phyloP scores from a whole-genome alignment of 2,888 invertebrate species.

The Sceliomorpha sp. region DNA sequence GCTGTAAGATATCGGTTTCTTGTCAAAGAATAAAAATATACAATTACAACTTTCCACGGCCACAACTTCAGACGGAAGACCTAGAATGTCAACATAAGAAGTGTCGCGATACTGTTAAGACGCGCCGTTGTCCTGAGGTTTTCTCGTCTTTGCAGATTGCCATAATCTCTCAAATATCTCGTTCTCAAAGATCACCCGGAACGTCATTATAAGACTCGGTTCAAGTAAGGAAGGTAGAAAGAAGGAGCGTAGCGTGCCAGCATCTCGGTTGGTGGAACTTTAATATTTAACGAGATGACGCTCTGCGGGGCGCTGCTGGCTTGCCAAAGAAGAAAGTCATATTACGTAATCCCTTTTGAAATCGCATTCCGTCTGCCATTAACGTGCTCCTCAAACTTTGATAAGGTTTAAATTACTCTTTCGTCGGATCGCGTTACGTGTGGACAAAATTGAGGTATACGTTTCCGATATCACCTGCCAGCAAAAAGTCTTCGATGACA shows the following conservation, averaged over 20 bases:
- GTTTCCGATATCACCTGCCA: too few species aligned
- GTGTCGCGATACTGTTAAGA: conserved; percentile 20
- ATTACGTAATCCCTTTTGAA: conserved; percentile 77
- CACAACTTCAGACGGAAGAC: conserved; percentile 15
- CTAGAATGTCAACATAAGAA: conserved; percentile 37
- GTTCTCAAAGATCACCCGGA: conserved; percentile 68
- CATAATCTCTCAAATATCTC: conserved; percentile 78
- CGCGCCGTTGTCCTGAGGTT: conserved; percentile 37
- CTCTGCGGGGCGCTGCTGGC: conserved; percentile 54
- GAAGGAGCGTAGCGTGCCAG: conserved; percentile 32
- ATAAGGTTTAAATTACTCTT: conserved; percentile 68
- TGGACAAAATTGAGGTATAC: too few species aligned
- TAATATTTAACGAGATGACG: conserved; percentile 75
- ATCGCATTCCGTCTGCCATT: conserved; percentile 76
- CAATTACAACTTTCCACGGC: conserved; percentile 27
- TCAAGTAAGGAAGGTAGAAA: conserved; percentile 52
- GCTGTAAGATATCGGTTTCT: too few species aligned
- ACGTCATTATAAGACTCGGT: conserved; percentile 68
- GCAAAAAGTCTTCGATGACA: too few species aligned
- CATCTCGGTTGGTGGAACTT: conserved; percentile 63
- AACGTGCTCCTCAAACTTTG: conserved; percentile 68
- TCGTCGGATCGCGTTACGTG: conserved; percentile 64
- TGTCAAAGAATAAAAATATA: too few species aligned
- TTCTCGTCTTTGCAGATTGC: conserved; percentile 67
- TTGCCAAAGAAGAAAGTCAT: conserved; percentile 64